These are phyloP conservation scores for Meleagris gallopavo DNA, from an alignment of 2,113 vertebrate genomes.

Conservation along the genomic window DNA sequence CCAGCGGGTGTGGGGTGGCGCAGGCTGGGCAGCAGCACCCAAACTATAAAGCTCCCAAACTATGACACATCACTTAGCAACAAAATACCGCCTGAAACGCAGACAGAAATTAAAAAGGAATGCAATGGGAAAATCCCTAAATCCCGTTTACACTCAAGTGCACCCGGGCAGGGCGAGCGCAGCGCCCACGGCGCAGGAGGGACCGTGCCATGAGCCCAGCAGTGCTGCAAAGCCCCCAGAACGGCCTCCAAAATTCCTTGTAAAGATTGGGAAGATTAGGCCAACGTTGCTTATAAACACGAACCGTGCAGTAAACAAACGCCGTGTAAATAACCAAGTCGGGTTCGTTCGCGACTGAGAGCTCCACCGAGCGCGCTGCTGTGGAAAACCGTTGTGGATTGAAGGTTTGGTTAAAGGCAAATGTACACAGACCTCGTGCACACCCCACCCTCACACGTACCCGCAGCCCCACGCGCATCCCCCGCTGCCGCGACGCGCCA, in stretches of 20 bases:
- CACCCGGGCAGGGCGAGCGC: neutral
- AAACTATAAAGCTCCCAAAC: neutral
- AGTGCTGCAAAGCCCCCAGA: neutral
- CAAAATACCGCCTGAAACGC: constrained; percentile 40
- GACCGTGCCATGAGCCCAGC: neutral
- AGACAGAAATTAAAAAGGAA: constrained; percentile 51
- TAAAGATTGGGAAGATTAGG: constrained; percentile 52
- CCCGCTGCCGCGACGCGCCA: neutral
- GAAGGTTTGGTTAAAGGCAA: constrained; percentile 38
- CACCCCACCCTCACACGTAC: constrained; percentile 44
- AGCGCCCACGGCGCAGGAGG: fast-evolving
- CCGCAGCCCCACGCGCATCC: neutral
- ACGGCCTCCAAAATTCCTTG: constrained; percentile 52
- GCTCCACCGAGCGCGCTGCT: neutral
- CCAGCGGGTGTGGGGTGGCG: neutral
- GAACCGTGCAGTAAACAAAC: constrained; percentile 69
- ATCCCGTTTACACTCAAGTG: neutral
- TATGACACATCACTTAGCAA: constrained; percentile 4
- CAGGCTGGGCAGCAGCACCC: neutral
- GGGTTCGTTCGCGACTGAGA: neutral
- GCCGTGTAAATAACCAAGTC: constrained; percentile 64
- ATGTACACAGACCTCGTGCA: constrained; percentile 15
- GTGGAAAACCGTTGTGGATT: constrained; percentile 11
- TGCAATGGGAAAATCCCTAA: constrained; percentile 19
- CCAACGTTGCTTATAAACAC: constrained; percentile 63